Conservation (phyloP, 2,888 invertebrate genomes). For the Hypomecis atomaria region DNA sequence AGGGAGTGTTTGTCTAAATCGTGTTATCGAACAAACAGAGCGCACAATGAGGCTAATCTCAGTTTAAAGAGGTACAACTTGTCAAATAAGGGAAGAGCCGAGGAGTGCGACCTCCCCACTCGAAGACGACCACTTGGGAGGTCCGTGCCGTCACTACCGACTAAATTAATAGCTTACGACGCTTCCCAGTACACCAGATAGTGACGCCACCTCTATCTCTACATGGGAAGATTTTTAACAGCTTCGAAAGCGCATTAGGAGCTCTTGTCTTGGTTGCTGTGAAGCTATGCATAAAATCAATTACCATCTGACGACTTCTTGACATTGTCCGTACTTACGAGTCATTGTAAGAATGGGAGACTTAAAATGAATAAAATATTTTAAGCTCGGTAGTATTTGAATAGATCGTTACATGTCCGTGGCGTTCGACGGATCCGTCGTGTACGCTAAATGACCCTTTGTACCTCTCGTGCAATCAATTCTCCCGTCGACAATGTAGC, state of each 20-base stretch:
- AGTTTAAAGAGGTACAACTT: slow-evolving; percentile 55
- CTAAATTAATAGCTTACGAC: slow-evolving; percentile 71
- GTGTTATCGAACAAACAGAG: slow-evolving; percentile 38
- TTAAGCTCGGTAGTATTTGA: slow-evolving; percentile 60
- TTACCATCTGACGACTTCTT: slow-evolving; percentile 50
- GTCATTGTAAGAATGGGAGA: slow-evolving; percentile 44
- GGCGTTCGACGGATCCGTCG: slow-evolving; percentile 54
- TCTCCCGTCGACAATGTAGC: slow-evolving; percentile 33
- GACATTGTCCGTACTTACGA: slow-evolving; percentile 47
- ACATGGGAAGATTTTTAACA: slow-evolving; percentile 56
- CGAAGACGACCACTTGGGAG: slow-evolving; percentile 68
- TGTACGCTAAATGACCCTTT: slow-evolving; percentile 64
- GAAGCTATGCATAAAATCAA: slow-evolving; percentile 54
- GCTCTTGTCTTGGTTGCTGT: slow-evolving; percentile 31
- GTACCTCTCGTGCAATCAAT: slow-evolving; percentile 53
- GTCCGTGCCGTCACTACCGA: slow-evolving; percentile 54
- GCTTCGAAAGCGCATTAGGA: slow-evolving; percentile 37
- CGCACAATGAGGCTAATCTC: slow-evolving; percentile 55
- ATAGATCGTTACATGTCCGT: slow-evolving; percentile 68
- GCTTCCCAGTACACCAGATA: slow-evolving; percentile 43
- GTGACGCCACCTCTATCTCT: slow-evolving; percentile 53
- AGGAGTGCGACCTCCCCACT: slow-evolving; percentile 51
- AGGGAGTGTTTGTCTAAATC: slow-evolving; percentile 51
- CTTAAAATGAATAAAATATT: slow-evolving; percentile 65
- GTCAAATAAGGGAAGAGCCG: slow-evolving; percentile 62